Evolutionary conservation across 2,888 invertebrate species (phyloP), one percentile per base, ranked within the genome.

Genomic region (Torymus aiolomorphi): DNA sequence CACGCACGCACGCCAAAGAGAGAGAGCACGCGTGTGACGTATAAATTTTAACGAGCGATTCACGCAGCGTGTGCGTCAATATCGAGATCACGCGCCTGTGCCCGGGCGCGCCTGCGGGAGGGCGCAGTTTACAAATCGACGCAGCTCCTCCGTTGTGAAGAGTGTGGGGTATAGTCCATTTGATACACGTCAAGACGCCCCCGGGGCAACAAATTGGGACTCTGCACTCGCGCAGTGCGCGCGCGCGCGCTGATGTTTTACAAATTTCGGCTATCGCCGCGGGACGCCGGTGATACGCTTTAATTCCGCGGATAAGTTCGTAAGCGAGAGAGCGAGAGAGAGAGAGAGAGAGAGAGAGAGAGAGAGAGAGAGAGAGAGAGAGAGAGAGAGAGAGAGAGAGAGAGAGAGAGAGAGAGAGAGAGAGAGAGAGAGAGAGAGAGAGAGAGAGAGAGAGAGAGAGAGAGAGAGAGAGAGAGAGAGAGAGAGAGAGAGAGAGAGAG

Each of bases 111-210:
- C 42, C 42, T 42, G 73, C 74, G 16, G 80, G 74, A 77, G 80
- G 80, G 59, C 74, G 71, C 70, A 69, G 62, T 59, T 77, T 76
- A 77, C 80, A 80, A 76, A 80, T 80, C 77, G 66, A 73, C 80
- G 13, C 51, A 31, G n/a, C 24, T 16, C 2, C 16, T 42, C 8
- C 42, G 42, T 42, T 42, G 42, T 42, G 42, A 42, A 42, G 42
- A 42, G 42, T 18, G 59, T 20, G 62, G 72, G 62, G 76, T 49
- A n/a, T 10, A 72, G 80, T 52, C 80, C 62, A 76, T 72, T 72
- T 72, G 75, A 62, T 65, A 31, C 62, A 69, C 65, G 54, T 71
- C 69, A 73, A 65, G 59, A 54, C 10, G 62, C 57, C 74, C 76
- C 31, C 62, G 56, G 56, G 66, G 69, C 73, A 74, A 66, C 77